Conservation (phyloP, 2,888 invertebrate species). For the Limnephilus rhombicus region DNA sequence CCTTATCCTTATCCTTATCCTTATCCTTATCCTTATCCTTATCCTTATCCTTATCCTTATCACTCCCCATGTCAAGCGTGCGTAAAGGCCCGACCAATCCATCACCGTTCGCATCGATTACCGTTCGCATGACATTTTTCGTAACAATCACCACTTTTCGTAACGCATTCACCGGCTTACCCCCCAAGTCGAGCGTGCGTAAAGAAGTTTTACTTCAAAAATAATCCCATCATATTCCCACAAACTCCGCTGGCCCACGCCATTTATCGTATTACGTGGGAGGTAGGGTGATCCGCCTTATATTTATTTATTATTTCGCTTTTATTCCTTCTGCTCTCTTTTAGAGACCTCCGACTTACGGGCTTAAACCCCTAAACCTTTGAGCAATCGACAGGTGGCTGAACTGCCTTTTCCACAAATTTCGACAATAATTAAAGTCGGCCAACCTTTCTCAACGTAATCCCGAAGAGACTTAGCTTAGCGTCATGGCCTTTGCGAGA, state of each 20-base stretch:
- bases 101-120: no score
- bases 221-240: background rate
- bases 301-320: background rate
- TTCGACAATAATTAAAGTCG: background rate
- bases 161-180: no score
- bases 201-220: background rate
- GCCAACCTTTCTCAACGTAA: background rate
- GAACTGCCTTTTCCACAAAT: background rate
- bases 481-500: background rate
- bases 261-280: background rate
- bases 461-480: background rate
- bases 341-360: background rate
- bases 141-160: no score
- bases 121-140: no score
- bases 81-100: no score
- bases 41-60: no score
- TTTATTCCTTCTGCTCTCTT: background rate
- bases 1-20: no score
- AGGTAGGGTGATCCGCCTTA: background rate
- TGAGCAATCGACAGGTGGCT: background rate
- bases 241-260: background rate
- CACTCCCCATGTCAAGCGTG: no score
- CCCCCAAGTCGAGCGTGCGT: no score
- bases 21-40: no score
- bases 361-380: background rate